Base-by-base conservation (phyloP, 2,888 invertebrate species). In the Netelia inedita region DNA sequence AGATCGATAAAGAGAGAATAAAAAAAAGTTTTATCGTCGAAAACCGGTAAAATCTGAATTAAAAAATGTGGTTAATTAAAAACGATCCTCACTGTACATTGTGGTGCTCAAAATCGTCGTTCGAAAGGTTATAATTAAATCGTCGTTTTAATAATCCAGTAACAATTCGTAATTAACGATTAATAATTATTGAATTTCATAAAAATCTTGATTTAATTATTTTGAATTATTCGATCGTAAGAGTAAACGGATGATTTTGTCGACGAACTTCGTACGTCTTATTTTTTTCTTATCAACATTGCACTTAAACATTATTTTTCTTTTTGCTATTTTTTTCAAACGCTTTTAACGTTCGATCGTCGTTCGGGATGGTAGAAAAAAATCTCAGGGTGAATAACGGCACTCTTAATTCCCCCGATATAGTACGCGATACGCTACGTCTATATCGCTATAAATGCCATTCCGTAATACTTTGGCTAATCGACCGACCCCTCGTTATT, bases 401-500 rank as follows among this genome's bases (percentile, higher is more conserved):
- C 11, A 8, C 41, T 43, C 16, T 8, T 2, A 55, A 75, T 65
- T 23, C 35, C 55, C 8, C 14, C 16, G 43, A 21, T 66, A 53
- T 16, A 35, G 66, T 41, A 21, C 10, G 41, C n/a, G 23, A 65
- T 65, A 53, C 21, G 8, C 28, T 53, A 10, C 46, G 41, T 50
- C 14, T 41, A 10, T n/a, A 65, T 75, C n/a, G 50, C 50, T 11
- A 5, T 14, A 35, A 35, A 76, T 76, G 8, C 65, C 53, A 2
- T 66, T 63, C 68, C 23, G 28, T 28, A 71, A 21, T 50, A 28
- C 53, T 78, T 41, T 50, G 0, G 50, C n/a, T 61, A 61, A 79
- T 79, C 79, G 61, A 71, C 19, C 19, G 46, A 21, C 28, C 16
- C 59, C 8, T 35, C 46, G 79, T 63, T 63, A 71, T 79, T 79